A percentile compares a stretch with the other conserved stretches of the same genome.
Evolutionary conservation across 2,888 invertebrate species (phyloP).

Genomic region (Acronicta alni): DNA sequence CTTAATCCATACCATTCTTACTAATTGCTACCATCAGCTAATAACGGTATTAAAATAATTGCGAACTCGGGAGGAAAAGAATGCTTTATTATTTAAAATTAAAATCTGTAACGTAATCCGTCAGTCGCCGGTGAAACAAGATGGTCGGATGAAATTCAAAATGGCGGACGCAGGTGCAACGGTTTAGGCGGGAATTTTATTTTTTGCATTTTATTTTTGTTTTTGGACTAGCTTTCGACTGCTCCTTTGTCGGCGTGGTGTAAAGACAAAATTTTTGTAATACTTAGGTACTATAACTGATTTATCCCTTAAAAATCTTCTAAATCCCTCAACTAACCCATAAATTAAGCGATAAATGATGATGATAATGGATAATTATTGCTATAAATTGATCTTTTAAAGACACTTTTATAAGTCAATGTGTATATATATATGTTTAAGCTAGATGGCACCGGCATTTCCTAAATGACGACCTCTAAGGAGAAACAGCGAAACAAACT

Average conservation of each 20-base stretch:
- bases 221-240: background rate
- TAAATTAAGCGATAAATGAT: too few relatives aligned
- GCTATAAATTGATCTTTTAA: too few relatives aligned
- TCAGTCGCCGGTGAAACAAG: slow-evolving; percentile 74
- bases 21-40: slow-evolving; percentile 83
- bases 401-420: too few relatives aligned
- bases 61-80: slow-evolving; percentile 71
- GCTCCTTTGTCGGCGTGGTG: slow-evolving; percentile 3
- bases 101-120: slow-evolving; percentile 80
- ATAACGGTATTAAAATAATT: slow-evolving; percentile 81
- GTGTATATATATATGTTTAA: too few relatives aligned
- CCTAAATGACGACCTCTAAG: too few relatives aligned
- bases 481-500: too few relatives aligned
- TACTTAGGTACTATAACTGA: too few relatives aligned
- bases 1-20: slow-evolving; percentile 77
- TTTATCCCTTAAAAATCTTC: too few relatives aligned
- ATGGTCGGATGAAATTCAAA: slow-evolving; percentile 71
- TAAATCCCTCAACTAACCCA: too few relatives aligned
- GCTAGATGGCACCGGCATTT: too few relatives aligned
- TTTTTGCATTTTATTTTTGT: slow-evolving; percentile 55
- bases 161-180: slow-evolving; percentile 79
- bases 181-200: slow-evolving; percentile 65
- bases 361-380: too few relatives aligned
- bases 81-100: slow-evolving; percentile 78
- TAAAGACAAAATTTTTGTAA: background rate